Conservation (phyloP, 92 coral and sea anemone species). For the Porites divaricata region DNA sequence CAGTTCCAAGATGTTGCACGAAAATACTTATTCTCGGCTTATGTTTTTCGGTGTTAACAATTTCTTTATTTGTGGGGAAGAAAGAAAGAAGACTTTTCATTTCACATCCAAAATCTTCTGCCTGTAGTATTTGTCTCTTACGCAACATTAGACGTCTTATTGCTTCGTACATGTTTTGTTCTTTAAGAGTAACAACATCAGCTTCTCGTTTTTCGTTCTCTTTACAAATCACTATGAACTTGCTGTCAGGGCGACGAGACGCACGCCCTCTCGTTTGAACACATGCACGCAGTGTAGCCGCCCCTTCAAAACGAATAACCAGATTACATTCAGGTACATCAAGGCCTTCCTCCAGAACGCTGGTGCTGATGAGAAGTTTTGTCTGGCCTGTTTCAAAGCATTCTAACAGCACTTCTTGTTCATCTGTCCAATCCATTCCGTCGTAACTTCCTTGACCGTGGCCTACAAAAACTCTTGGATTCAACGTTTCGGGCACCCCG, state of each 20-base stretch:
- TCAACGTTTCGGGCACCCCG: slow-evolving; percentile 47
- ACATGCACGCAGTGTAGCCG: slow-evolving; percentile 69
- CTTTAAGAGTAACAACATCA: slow-evolving; percentile 53
- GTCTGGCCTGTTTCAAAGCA: slow-evolving; percentile 78
- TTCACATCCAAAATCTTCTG: slow-evolving; percentile 68
- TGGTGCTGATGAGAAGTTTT: slow-evolving; percentile 87
- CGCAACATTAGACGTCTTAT: slow-evolving; percentile 50
- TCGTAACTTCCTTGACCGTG: slow-evolving; percentile 87
- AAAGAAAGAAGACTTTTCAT: slow-evolving; percentile 41
- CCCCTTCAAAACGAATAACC: slow-evolving; percentile 93
- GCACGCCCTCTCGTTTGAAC: slow-evolving; percentile 97
- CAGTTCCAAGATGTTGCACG: slow-evolving; percentile 21
- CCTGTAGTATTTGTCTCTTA: slow-evolving; percentile 32
- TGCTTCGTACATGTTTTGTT: slow-evolving; percentile 77
- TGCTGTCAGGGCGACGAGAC: slow-evolving; percentile 84
- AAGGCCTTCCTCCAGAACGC: slow-evolving; percentile 96
- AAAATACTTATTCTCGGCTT: slow-evolving; percentile 28
- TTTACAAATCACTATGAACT: slow-evolving; percentile 81
- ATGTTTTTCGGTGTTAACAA: neutral
- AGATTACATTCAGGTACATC: slow-evolving; percentile 96
- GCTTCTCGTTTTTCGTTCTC: slow-evolving; percentile 70
- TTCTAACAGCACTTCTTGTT: slow-evolving; percentile 81
- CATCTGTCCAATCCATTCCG: slow-evolving; percentile 94
- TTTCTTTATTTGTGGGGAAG: neutral
- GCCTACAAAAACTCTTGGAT: slow-evolving; percentile 86